These are phyloP conservation scores for Magallana gigas DNA, from an alignment of 1,140 invertebrate species.

Conservation along the genomic window DNA sequence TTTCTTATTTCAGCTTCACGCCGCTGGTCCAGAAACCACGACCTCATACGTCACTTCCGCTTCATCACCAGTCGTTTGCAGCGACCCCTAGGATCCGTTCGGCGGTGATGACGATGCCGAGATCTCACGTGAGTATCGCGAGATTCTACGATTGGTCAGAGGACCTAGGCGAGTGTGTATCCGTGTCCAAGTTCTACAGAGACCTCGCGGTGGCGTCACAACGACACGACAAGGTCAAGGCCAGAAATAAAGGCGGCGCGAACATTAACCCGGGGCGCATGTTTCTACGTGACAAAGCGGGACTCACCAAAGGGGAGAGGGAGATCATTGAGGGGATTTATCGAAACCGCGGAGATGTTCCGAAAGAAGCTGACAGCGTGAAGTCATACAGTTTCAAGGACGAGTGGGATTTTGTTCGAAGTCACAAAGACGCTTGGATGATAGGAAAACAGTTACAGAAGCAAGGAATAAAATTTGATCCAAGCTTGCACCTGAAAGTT, in stretches of 20 bases:
- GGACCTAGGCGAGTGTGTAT: constrained; percentile 63
- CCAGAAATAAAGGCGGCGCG: constrained; percentile 51
- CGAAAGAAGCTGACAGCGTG: constrained; percentile 36
- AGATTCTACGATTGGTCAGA: constrained; percentile 74
- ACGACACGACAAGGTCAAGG: constrained; percentile 45
- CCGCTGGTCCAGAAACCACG: constrained; percentile 56
- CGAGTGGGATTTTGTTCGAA: constrained; percentile 59
- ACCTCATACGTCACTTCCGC: constrained; percentile 56
- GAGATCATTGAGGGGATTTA: constrained; percentile 75
- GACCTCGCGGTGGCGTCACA: constrained; percentile 61
- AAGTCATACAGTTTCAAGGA: constrained; percentile 48
- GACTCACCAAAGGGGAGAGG: constrained; percentile 73
- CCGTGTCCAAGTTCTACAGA: constrained; percentile 69
- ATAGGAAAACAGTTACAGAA: constrained; percentile 61
- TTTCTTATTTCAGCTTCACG: constrained; percentile 54
- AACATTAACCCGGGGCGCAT: constrained; percentile 67
- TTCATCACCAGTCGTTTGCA: constrained; percentile 59
- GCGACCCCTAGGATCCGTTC: constrained; percentile 63
- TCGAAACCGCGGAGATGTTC: constrained; percentile 69
- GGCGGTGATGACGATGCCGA: constrained; percentile 57
- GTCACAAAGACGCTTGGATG: constrained; percentile 74
- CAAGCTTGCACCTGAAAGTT: constrained; percentile 16
- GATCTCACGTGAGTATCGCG: constrained; percentile 68
- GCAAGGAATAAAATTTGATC: constrained; percentile 41
- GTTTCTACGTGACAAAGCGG: constrained; percentile 71